Base-by-base conservation (phyloP, 1,140 invertebrate species). In the Rhysida immarginata region DNA sequence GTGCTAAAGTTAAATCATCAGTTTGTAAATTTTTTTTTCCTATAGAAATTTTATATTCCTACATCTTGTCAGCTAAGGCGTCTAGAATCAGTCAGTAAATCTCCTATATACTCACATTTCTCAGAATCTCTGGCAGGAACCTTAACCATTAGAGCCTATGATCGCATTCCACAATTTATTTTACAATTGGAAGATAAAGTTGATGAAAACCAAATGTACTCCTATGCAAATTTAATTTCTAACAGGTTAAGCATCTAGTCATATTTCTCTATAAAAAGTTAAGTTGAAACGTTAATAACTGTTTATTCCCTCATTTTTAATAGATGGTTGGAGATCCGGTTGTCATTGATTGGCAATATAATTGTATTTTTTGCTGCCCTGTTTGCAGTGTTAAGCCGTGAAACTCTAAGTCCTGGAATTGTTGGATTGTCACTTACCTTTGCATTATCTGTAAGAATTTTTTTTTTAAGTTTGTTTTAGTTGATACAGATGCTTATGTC, bases 351-450 rank as follows among this genome's bases (percentile, higher is more conserved):
- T 42, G 73, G 73, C 13, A 73, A 71, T 56, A 27, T 68, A 0
- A 64, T 74, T 1, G 65, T 73, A 11, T 65, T 77, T 51, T 73
- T 70, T 64, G 69, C 74, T 5, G 66, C 72, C 1, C 48, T 76
- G 13, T 75, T 76, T 68, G 72, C 73, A 53, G 74, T 76, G 2
- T 53, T 75, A 25, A 66, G 64, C 23, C 60, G 70, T 18, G 64
- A 67, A 0, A 54, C 63, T 11, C 55, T 76, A 2, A 71, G 64
- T 26, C 68, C 71, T 26, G 75, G 76, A 21, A 63, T 73, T 46
- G 75, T 78, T 43, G 77, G 77, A 29, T 65, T 79, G 21, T 73
- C 75, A 5, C 64, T 79, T 41, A 71, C 72, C 3, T 80, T 78
- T 64, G 71, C 77, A 23, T 62, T 80, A 35, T 71, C 71, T 65